Percentiles rank a stretch among this genome's conserved stretches.
phyloP scores from a whole-genome alignment of 2,797 vertebrate species.

The Geotrypetes seraphini region DNA sequence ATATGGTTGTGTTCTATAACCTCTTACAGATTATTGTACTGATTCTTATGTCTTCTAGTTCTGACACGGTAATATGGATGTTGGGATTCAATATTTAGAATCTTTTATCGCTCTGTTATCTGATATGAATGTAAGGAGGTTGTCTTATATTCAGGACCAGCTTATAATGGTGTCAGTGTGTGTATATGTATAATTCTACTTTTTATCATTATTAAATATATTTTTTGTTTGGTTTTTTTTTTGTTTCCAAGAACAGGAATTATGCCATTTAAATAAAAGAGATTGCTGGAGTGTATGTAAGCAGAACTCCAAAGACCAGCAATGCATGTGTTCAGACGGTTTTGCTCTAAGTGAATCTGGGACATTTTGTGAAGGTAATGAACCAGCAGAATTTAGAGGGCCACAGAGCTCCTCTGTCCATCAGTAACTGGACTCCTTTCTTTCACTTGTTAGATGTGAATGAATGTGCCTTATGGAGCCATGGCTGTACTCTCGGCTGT shows the following conservation, averaged over 20 bases:
- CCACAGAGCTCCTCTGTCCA: too few species aligned
- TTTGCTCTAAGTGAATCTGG: slow-evolving; percentile 65
- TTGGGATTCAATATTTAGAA: too few species aligned
- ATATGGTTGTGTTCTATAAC: too few species aligned
- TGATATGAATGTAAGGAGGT: too few species aligned
- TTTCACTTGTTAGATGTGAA: slow-evolving; percentile 68
- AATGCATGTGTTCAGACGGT: slow-evolving; percentile 66
- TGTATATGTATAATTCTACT: not conserved
- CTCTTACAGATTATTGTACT: too few species aligned
- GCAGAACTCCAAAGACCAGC: slow-evolving; percentile 19
- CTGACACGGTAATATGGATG: too few species aligned
- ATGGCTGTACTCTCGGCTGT: slow-evolving; percentile 89
- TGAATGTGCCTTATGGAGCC: slow-evolving; percentile 84
- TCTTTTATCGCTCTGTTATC: too few species aligned
- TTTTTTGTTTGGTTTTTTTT: too few species aligned
- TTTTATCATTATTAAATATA: not conserved
- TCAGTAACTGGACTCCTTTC: not conserved
- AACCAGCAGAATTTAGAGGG: too few species aligned
- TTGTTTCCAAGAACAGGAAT: slow-evolving; percentile 42
- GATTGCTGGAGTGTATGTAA: slow-evolving; percentile 60
- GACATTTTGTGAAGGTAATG: slow-evolving; percentile 80
- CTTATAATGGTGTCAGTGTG: not conserved
- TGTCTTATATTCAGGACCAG: too few species aligned
- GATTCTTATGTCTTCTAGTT: too few species aligned
- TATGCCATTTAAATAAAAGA: slow-evolving; percentile 43